Conservation (phyloP, 2,113 vertebrate species). For the Parus major region DNA sequence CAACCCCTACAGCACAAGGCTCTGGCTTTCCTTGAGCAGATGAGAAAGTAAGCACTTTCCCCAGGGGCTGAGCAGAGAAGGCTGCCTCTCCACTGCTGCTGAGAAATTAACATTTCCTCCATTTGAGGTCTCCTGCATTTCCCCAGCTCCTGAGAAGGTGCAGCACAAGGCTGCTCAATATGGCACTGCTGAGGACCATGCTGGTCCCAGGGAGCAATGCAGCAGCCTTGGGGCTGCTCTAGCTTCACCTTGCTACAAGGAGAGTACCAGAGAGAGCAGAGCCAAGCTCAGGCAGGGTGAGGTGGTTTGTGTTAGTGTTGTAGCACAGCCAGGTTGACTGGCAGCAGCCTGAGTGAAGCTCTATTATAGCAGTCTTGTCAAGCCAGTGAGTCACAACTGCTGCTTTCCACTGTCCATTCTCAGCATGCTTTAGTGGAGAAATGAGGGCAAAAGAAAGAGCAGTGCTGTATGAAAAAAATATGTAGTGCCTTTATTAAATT, state of each 20-base stretch:
- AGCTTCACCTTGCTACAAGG: neutral
- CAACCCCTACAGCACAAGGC: neutral
- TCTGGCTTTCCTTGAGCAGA: neutral
- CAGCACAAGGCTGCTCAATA: neutral
- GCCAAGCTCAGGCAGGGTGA: neutral
- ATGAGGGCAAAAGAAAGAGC: neutral
- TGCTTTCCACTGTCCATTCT: neutral
- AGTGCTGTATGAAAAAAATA: neutral
- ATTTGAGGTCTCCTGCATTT: neutral
- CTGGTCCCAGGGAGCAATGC: neutral
- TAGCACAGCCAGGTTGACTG: neutral
- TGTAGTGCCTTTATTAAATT: constrained; percentile 60
- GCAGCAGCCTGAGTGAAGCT: neutral
- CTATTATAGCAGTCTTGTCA: neutral
- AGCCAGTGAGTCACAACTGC: neutral
- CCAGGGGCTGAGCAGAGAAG: neutral
- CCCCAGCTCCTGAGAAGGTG: neutral
- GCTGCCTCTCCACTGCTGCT: neutral
- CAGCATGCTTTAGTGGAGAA: neutral
- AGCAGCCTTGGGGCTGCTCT: neutral
- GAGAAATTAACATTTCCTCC: neutral
- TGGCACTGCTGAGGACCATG: neutral
- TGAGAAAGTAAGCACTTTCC: neutral
- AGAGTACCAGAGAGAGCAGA: neutral
- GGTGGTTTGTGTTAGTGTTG: neutral